Evolutionary conservation across 1,140 invertebrate species (phyloP).

Genomic region (Calliopsis andreniformis): DNA sequence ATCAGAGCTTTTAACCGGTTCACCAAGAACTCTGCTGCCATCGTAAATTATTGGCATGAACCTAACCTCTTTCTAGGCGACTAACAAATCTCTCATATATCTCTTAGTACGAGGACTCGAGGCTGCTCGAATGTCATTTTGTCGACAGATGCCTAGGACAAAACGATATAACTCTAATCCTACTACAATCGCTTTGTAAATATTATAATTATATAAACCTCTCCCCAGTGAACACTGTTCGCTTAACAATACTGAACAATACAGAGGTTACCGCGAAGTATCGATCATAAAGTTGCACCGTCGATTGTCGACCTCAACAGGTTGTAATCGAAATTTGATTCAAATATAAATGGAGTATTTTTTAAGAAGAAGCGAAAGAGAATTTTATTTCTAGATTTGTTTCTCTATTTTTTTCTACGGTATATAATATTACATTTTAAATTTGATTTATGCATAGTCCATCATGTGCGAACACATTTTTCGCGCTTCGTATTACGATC

Average conservation of each 20-base stretch:
- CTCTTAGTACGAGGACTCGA: constrained; percentile 2
- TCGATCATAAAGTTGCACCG: not conserved
- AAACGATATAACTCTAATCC: not conserved
- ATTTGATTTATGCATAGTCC: not conserved
- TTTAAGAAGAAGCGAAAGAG: too few species aligned
- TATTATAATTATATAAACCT: too few species aligned
- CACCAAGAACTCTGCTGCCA: constrained; percentile 77
- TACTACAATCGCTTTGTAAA: not conserved
- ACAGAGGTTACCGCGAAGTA: constrained; percentile 11
- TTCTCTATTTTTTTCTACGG: not conserved
- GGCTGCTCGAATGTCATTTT: constrained; percentile 33
- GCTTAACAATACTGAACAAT: constrained; percentile 6
- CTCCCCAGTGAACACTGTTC: too few species aligned
- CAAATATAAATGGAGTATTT: not conserved
- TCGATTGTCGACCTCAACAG: constrained; percentile 28
- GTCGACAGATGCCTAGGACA: not conserved
- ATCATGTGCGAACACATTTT: constrained; percentile 83
- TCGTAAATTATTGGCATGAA: constrained; percentile 39
- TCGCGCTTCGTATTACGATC: constrained; percentile 85
- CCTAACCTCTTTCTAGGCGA: constrained; percentile 42
- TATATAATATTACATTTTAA: not conserved
- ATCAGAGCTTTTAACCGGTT: constrained; percentile 81
- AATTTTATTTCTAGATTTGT: too few species aligned
- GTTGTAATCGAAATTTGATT: not conserved
- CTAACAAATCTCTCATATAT: not conserved